phyloP scores from a whole-genome alignment of 2,888 invertebrate species.

The Leptopilina drosophilae region DNA sequence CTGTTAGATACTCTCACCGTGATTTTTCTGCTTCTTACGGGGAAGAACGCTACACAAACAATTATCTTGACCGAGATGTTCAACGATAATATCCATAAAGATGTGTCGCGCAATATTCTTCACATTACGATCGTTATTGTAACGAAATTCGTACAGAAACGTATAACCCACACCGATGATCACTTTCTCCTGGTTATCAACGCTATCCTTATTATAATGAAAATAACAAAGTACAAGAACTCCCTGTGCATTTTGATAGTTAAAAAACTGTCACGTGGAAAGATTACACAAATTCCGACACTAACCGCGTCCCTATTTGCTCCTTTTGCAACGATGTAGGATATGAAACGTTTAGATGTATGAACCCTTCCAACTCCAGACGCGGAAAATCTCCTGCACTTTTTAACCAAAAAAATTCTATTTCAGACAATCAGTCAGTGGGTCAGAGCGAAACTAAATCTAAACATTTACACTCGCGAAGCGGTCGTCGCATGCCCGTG shows the following conservation, averaged over 20 bases:
- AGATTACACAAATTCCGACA: neutral
- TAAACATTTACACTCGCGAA: neutral
- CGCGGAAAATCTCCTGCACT: neutral
- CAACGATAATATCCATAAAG: neutral
- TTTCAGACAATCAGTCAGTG: no score
- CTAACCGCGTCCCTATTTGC: neutral
- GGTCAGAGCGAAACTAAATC: neutral
- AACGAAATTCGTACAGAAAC: neutral
- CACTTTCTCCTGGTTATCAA: neutral
- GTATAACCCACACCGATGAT: neutral
- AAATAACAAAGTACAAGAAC: neutral
- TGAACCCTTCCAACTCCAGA: neutral
- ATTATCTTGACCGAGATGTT: neutral
- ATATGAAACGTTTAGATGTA: neutral
- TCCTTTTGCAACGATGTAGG: slow-evolving; percentile 1
- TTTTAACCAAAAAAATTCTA: no score
- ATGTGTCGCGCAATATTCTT: neutral
- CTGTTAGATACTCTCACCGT: neutral
- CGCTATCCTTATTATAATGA: neutral
- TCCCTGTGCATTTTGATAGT: neutral
- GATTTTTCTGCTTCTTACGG: neutral
- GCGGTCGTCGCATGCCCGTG: slow-evolving; percentile 5
- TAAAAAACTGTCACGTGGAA: neutral
- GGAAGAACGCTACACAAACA: neutral
- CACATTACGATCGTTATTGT: neutral